Evolutionary conservation across 2,113 vertebrate genomes (phyloP).

Genomic region (Edolisoma coerulescens): DNA sequence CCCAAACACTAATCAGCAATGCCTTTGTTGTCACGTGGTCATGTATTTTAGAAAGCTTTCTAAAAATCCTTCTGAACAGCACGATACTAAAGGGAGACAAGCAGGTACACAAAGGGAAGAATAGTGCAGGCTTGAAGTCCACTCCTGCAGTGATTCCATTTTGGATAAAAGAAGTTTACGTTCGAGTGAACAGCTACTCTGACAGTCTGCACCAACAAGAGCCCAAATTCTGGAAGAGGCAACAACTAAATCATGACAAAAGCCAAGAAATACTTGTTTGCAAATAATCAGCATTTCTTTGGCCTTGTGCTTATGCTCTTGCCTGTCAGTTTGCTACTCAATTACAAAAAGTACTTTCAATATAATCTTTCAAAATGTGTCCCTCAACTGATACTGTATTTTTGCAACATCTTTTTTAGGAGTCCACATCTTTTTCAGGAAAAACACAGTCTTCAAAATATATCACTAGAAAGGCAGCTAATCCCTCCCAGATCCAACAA

Average conservation of each 20-base stretch:
- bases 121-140: background rate
- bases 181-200: background rate
- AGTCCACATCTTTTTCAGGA: background rate
- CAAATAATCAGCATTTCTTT: background rate
- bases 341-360: background rate
- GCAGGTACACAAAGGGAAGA: background rate
- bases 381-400: background rate
- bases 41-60: background rate
- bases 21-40: background rate
- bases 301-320: background rate
- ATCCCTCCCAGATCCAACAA: background rate
- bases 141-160: background rate
- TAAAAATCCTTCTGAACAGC: background rate
- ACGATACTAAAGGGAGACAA: background rate
- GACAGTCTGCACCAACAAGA: background rate
- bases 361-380: background rate
- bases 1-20: background rate
- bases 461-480: background rate
- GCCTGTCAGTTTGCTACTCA: background rate
- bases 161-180: background rate
- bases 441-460: background rate
- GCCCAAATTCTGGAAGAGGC: background rate
- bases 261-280: background rate
- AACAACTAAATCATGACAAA: background rate
- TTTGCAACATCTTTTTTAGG: background rate